These are phyloP conservation scores for Rotaria magnacalcarata DNA, from an alignment of 2,888 invertebrate genomes.

Conservation along the genomic window DNA sequence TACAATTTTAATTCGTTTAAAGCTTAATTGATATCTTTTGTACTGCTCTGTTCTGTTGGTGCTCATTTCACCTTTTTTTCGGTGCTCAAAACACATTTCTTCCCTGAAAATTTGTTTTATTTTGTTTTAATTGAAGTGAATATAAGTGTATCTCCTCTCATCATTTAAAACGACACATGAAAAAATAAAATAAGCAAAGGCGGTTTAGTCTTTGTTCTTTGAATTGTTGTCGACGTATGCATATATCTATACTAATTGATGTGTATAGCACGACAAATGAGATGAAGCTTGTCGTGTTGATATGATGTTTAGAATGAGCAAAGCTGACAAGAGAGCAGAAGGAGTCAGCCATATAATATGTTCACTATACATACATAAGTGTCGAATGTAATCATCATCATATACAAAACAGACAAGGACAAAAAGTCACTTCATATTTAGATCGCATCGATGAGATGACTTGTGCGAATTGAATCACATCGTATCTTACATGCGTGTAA, in stretches of 20 bases:
- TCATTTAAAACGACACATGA: not conserved
- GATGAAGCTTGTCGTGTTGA: constrained; percentile 16
- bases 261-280: not conserved
- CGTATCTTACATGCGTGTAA: not conserved
- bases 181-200: not conserved
- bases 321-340: constrained; percentile 4
- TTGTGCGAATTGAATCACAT: not conserved
- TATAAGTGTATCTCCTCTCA: not conserved
- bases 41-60: too few species aligned
- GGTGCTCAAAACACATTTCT: too few species aligned
- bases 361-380: constrained; percentile 5
- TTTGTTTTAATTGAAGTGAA: not conserved
- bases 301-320: constrained; percentile 7
- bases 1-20: too few species aligned
- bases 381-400: constrained; percentile 3
- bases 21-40: too few species aligned
- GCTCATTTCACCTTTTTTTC: too few species aligned
- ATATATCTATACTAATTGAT: constrained; percentile 28
- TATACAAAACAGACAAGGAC: constrained; percentile 14
- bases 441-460: constrained; percentile 4
- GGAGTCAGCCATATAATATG: not conserved
- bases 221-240: not conserved
- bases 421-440: constrained; percentile 13
- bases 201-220: not conserved
- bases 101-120: not conserved